phyloP scores from a whole-genome alignment of 2,797 vertebrate genomes.

The Coluber constrictor region DNA sequence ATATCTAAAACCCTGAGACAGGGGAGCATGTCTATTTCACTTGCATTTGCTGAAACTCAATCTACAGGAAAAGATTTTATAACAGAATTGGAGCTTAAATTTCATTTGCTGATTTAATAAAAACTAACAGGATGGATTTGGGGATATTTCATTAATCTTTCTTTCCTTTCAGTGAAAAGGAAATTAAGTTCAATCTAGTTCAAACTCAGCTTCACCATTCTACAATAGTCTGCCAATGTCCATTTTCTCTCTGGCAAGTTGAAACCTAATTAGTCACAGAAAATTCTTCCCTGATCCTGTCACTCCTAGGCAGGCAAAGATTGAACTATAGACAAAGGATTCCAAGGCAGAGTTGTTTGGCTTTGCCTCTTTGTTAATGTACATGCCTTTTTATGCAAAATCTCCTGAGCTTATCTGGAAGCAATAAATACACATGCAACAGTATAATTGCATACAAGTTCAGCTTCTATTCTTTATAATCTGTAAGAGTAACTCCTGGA shows the following conservation, averaged over 20 bases:
- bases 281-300: constrained; percentile 84
- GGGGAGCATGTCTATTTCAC: constrained; percentile 67
- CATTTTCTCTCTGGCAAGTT: constrained; percentile 81
- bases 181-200: constrained; percentile 92
- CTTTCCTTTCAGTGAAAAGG: constrained; percentile 90
- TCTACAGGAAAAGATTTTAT: constrained; percentile 78
- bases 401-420: constrained; percentile 41
- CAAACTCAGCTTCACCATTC: constrained; percentile 75
- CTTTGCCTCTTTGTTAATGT: constrained; percentile 34
- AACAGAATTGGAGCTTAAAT: constrained; percentile 82
- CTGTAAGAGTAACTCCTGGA: neutral
- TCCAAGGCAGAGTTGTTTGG: constrained; percentile 52
- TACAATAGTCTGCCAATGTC: constrained; percentile 78
- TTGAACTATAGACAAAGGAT: constrained; percentile 59
- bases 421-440: neutral
- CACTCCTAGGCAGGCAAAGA: constrained; percentile 71
- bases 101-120: constrained; percentile 97
- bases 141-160: constrained; percentile 98
- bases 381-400: constrained; percentile 20
- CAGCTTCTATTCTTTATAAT: neutral
- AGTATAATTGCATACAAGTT: neutral
- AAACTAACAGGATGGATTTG: constrained; percentile 97
- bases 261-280: constrained; percentile 88
- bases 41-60: constrained; percentile 79
- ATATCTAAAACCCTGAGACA: constrained; percentile 64